Evolutionary conservation across 2,888 invertebrate species (phyloP), one percentile per base, ranked within the genome.

Genomic region (Hirudinaria manillensis): DNA sequence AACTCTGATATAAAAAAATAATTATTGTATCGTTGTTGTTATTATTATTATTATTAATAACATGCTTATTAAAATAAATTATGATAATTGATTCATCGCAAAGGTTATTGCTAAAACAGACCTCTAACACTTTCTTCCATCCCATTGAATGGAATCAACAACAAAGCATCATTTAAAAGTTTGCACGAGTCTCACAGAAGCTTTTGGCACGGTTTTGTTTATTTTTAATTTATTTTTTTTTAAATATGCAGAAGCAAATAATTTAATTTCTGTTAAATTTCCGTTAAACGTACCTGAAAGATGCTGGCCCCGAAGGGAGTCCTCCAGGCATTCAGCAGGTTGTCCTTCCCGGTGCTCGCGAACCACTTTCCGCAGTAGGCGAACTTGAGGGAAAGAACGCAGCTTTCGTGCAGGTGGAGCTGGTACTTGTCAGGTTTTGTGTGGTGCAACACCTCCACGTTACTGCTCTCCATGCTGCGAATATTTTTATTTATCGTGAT

Each of bases 341-440:
- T 94, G 86, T 96, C 94, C 87, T 94, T 94, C 78, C 94, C 94
- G 16, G 94, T 94, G 79, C 92, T 93, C 78, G 94, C 93, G 87
- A 96, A 96, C 94, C 94, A 96, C 86, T 94, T 94, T 80, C 94
- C 95, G 85, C 93, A 93, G 68, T 92, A 91, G 38, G 95, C 94
- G 87, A 95, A 96, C 85, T 93, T 90, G 79, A 98, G 89, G 81
- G 94, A 94, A 73, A 96, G 89, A 73, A 96, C 95, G 87, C 95
- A 97, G 82, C 93, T 93, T 86, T 97, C 95, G 88, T 97, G 96
- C 78, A 95, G 88, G 86, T 95, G 94, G 74, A 97, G 89, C 85
- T 95, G 94, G 87, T 96, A 96, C 86, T 94, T 94, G 88, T 95
- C 94, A 4, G 84, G 91, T 85, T 94, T 93, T 79, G 90, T 90